phyloP scores from a whole-genome alignment of 1,140 invertebrate species.

The Berghia stephanieae region DNA sequence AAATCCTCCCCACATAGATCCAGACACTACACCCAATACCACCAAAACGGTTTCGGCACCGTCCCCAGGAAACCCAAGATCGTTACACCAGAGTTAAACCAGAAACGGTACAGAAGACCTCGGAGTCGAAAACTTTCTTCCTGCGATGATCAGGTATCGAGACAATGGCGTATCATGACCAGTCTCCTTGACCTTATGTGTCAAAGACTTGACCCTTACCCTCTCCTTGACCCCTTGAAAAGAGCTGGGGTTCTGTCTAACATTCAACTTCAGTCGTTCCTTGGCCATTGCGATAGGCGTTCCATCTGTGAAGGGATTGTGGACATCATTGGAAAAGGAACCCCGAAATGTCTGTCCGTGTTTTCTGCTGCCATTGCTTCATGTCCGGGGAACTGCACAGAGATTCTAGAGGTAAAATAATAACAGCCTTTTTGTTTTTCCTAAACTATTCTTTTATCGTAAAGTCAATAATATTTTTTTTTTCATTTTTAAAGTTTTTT shows the following conservation, averaged over 20 bases:
- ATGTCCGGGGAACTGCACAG: constrained; percentile 35
- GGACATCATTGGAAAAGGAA: constrained; percentile 45
- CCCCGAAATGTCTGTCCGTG: constrained; percentile 39
- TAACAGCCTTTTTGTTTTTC: not conserved
- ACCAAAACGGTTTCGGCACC: constrained; percentile 17
- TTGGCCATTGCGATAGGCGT: constrained; percentile 50
- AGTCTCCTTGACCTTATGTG: constrained; percentile 53
- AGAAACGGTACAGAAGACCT: constrained; percentile 34
- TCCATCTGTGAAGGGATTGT: constrained; percentile 55
- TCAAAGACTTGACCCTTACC: constrained; percentile 53
- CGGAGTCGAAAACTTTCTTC: constrained; percentile 43
- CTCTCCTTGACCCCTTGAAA: constrained; percentile 48
- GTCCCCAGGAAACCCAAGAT: constrained; percentile 40
- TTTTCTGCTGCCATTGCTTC: constrained; percentile 54
- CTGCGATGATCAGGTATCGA: constrained; percentile 41
- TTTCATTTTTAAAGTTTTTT: not conserved
- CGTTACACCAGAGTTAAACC: constrained; percentile 45
- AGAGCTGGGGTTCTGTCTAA: constrained; percentile 41
- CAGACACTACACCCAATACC: constrained; percentile 32
- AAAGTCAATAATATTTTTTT: not conserved
- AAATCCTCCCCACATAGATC: not conserved
- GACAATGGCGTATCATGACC: constrained; percentile 54
- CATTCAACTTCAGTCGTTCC: constrained; percentile 48
- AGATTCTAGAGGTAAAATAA: constrained; percentile 35
- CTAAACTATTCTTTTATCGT: not conserved